Base-by-base conservation (phyloP, 2,797 vertebrate species). In the Macropodus opercularis region DNA sequence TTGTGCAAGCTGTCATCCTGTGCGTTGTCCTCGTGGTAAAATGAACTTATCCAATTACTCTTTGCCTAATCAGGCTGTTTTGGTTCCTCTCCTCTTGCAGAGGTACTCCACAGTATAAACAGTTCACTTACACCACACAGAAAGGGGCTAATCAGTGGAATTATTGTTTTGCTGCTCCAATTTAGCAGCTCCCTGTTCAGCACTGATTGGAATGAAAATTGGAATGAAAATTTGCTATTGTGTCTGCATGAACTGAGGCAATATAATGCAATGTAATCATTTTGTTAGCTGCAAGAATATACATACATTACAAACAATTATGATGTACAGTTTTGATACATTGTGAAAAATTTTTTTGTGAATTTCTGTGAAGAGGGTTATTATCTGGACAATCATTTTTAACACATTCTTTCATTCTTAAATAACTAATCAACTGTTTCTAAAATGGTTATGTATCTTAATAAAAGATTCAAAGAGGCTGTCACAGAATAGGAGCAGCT, bases 121-220 rank as follows among this genome's bases (percentile, higher is more conserved):
- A 98, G 95, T 98, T 98, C 96, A 98, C 97, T 98, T 98, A 98
- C 94, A 94, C 95, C 94, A 94, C 94, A 96, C 96, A 96, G 96
- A 98, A 99, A 97, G 94, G 95, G 96, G 94, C 96, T 98, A 99
- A 99, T 99, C 97, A 99, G 95, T 93, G 94, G 96, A 98, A 99
- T 98, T 98, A 99, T 99, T 99, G 96, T 99, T 99, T 99, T 99
- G 95, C 96, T 95, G 96, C 95, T 95, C 94, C 95, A 98, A 98
- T 98, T 99, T 98, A 94, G 94, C 93, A 94, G 95, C 95, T 96
- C 95, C 93, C 95, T 95, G 96, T 96, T 94, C 94, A 92, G 89
- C 95, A 92, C 95, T 99, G 97, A 99, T 99, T 99, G 95, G 95
- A 94, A 95, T 95, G 95, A 94, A 97, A 97, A 99, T 99, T 99